phyloP scores from a whole-genome alignment of 2,888 invertebrate genomes.

The Yponomeuta cagnagella region DNA sequence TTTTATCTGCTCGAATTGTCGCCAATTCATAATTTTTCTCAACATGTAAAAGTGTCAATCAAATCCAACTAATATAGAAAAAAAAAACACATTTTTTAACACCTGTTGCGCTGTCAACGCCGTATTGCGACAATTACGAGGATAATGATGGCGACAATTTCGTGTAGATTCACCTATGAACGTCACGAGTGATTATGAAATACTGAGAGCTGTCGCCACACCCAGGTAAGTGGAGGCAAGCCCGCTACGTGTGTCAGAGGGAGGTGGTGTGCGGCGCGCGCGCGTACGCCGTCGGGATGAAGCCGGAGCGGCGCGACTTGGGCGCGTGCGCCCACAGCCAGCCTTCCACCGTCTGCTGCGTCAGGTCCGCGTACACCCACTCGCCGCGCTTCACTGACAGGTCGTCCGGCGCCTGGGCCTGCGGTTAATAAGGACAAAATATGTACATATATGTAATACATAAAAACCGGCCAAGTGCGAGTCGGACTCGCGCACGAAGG shows the following conservation, averaged over 20 bases:
- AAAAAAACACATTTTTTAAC: too few relatives aligned
- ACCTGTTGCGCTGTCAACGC: too few relatives aligned
- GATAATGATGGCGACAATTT: too few relatives aligned
- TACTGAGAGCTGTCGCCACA: too few relatives aligned
- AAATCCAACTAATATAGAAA: too few relatives aligned
- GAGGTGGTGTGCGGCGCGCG: constrained; percentile 90
- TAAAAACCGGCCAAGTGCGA: neutral
- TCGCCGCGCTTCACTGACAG: constrained; percentile 93
- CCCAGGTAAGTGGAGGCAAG: neutral
- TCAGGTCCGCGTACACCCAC: constrained; percentile 96
- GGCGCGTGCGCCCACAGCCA: constrained; percentile 97
- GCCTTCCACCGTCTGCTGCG: constrained; percentile 95
- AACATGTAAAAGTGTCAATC: too few relatives aligned
- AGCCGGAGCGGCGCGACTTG: constrained; percentile 93
- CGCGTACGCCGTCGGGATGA: constrained; percentile 96
- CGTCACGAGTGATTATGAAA: too few relatives aligned
- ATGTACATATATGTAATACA: neutral
- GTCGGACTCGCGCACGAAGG: too few relatives aligned
- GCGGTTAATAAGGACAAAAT: constrained; percentile 20
- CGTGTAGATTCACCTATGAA: too few relatives aligned
- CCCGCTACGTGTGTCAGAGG: constrained; percentile 11
- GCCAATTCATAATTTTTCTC: too few relatives aligned
- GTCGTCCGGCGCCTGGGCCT: constrained; percentile 95
- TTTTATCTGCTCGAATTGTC: too few relatives aligned
- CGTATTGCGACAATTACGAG: too few relatives aligned